These are phyloP conservation scores for Sarcophaga rosellei DNA, from an alignment of 2,888 invertebrate genomes.

Conservation along the genomic window DNA sequence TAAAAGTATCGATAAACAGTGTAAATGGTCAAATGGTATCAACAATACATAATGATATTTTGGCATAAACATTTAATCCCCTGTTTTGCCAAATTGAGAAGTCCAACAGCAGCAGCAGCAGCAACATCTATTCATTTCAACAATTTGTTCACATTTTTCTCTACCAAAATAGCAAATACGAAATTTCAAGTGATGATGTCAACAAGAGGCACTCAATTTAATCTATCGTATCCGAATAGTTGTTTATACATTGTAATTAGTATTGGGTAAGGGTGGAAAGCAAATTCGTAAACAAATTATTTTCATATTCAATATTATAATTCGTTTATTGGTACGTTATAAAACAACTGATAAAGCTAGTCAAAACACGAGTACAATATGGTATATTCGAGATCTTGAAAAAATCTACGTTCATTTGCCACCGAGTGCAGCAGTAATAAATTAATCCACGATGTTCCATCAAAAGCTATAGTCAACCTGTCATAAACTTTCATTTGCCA, in stretches of 20 bases:
- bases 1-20: conserved; percentile 17
- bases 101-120: not conserved
- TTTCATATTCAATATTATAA: not conserved
- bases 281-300: not conserved
- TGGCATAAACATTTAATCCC: conserved; percentile 52
- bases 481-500: no score
- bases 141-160: conserved; percentile 32
- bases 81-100: not conserved
- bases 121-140: conserved; percentile 31
- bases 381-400: no score
- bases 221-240: not conserved
- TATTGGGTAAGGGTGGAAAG: not conserved
- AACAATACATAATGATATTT: conserved; percentile 51
- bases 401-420: no score
- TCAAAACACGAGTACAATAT: no score
- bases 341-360: no score
- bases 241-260: not conserved
- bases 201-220: conserved; percentile 68
- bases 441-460: no score
- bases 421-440: no score
- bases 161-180: conserved; percentile 16
- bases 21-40: conserved; percentile 59
- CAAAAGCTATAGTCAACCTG: no score
- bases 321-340: no score
- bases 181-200: conserved; percentile 51